Evolutionary conservation across 1,140 invertebrate species (phyloP), one percentile per base, ranked within the genome.

Genomic region (Dysdera silvatica): DNA sequence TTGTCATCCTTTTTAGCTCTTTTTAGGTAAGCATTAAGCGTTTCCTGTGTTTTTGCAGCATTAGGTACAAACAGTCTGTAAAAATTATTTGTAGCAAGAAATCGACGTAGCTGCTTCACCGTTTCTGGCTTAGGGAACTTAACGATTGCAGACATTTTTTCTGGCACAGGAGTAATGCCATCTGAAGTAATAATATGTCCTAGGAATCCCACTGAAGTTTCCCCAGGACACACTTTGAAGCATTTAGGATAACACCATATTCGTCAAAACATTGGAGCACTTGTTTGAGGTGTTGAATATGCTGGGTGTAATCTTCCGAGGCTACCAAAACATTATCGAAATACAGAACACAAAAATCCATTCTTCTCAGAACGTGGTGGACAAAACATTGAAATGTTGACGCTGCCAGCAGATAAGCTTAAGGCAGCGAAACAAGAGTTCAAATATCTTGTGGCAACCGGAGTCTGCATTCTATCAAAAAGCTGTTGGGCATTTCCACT

Each of bases 61-160:
- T 61, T 51, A 28, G 40, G 55, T 12, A 69, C 4, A 23, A 58
- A 55, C 1, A 35, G 14, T 23, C 31, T 1, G 41, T 78, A 79
- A 68, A 73, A 76, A 55, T 76, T 77, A 2, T 77, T 53, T n/a
- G 76, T 49, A 1, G 74, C 77, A 8, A 75, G 23, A 63, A 75
- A 77, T 8, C 69, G 52, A 33, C 71, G 65, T 6, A 78, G 37
- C 60, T 75, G 56, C 14, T 68, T 66, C 23, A 71, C 52, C 54
- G 76, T 70, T 32, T n/a, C 29, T 58, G 3, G 77, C 74, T 52
- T 28, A 54, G 71, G 69, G 2, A 66, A 63, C 6, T 56, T 2
- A 26, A 32, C 5, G 10, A 68, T 49, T 4, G 52, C 43, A 23
- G 56, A 2, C 3, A 68, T 47, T 29, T 52, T 41, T n/a, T 52